Base-by-base conservation (phyloP, 2,797 vertebrate genomes). In the Jordanella pulchra region DNA sequence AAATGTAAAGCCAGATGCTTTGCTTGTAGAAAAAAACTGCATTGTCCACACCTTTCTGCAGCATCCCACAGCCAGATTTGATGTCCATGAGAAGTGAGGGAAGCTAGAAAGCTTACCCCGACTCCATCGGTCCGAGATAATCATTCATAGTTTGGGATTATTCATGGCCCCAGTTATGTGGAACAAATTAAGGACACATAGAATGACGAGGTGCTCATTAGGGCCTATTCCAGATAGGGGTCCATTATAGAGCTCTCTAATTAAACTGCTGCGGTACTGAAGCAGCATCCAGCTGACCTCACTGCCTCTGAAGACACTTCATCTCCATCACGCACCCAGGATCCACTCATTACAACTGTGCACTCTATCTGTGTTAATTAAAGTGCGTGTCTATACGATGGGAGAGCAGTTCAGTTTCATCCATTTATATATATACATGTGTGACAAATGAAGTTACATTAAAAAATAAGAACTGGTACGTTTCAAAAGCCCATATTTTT, bases 101-200 rank as follows among this genome's bases (percentile, higher is more conserved):
- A 44, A 65, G 71, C 35, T 39, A 4, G 58, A 55, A 48, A 66
- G 71, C 32, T 44, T 77, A 42, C 69, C 71, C 71, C 56, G 65
- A 12, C 44, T 47, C 39, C 45, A 28, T 50, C 3, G 2, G 60
- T 75, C 51, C 65, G 6, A 73, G 66, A 76, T 85, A 79, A 87
- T 85, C 72, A 66, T 68, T 87, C 76, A 79, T 74, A 83, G 74
- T 81, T 75, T 74, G 71, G 83, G 75, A 80, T 84, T 85, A 84
- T 85, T 77, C 82, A 74, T 61, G 74, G 78, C 71, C 70, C 75
- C 73, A 44, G 83, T 79, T 85, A 76, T 80, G 81, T 79, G 82
- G 72, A 88, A 87, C 87, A 88, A 90, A 89, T 87, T 80, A 86
- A 85, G 82, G 72, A 84, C 82, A 78, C 67, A 80, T 73, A 80